These are phyloP conservation scores for Lycodopsis pacificus DNA, from an alignment of 2,797 vertebrate species.

Conservation along the genomic window DNA sequence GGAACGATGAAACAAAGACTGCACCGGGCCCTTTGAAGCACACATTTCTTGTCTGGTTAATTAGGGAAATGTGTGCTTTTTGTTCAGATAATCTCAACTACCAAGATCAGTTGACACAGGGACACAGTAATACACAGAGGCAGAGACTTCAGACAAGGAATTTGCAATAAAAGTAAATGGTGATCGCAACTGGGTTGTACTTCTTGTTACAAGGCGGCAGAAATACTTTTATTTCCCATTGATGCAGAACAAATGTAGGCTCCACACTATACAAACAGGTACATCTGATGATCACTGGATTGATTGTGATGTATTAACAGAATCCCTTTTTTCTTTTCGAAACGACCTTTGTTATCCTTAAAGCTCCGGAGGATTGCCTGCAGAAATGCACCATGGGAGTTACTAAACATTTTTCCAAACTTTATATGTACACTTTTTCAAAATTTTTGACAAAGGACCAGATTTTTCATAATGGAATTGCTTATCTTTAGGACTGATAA, in stretches of 20 bases:
- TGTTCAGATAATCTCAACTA: slow-evolving; percentile 63
- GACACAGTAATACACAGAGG: slow-evolving; percentile 46
- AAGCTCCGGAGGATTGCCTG: too few species aligned
- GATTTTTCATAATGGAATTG: not conserved
- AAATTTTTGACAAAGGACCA: not conserved
- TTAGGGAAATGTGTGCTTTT: slow-evolving; percentile 68
- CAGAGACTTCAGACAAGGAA: slow-evolving; percentile 28
- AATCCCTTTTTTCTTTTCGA: not conserved
- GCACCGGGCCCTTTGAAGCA: slow-evolving; percentile 33
- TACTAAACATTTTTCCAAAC: too few species aligned
- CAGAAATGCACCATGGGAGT: too few species aligned
- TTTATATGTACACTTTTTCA: too few species aligned
- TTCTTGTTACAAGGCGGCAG: not conserved
- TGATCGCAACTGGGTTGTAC: slow-evolving; percentile 19
- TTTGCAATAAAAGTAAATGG: slow-evolving; percentile 30
- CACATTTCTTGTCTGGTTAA: slow-evolving; percentile 61
- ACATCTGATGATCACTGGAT: not conserved
- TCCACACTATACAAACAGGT: not conserved
- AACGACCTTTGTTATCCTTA: too few species aligned
- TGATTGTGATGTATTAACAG: not conserved
- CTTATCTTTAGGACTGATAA: not conserved
- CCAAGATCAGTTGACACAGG: slow-evolving; percentile 53
- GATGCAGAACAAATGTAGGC: not conserved
- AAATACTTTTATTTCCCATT: not conserved
- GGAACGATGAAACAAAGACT: slow-evolving; percentile 63